Percentiles rank a stretch among this genome's conserved stretches.
Evolutionary conservation across 1,140 invertebrate species (phyloP).

Genomic region (Rhysida immarginata): DNA sequence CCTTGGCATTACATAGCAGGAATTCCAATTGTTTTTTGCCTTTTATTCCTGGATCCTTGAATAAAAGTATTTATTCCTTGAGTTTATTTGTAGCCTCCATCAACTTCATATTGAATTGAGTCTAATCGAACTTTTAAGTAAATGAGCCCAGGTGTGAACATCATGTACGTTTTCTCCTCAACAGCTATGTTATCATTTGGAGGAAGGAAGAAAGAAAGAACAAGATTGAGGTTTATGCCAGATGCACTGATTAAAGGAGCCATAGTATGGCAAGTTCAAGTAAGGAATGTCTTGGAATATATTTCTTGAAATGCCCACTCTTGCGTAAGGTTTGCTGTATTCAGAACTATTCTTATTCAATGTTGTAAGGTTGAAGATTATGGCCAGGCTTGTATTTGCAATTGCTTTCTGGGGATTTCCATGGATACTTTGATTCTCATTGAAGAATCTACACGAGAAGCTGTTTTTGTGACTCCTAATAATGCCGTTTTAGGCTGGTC

Average conservation of each 20-base stretch:
- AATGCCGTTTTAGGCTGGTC: conserved; percentile 70
- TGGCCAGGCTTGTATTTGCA: conserved; percentile 47
- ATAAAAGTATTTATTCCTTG: too few species aligned
- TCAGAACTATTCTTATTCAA: conserved; percentile 1
- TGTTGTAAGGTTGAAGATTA: background rate
- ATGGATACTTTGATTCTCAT: conserved; percentile 72
- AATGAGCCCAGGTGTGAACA: too few species aligned
- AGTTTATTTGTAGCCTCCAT: too few species aligned
- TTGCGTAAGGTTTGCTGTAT: background rate
- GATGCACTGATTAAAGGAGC: conserved; percentile 48
- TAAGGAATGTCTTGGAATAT: background rate
- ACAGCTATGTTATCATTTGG: conserved; percentile 44
- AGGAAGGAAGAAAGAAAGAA: conserved; percentile 52
- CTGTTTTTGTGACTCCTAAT: conserved; percentile 73
- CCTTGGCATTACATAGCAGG: too few species aligned
- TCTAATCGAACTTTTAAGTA: too few species aligned
- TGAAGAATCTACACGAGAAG: conserved; percentile 63
- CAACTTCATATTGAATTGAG: too few species aligned
- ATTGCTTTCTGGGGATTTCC: conserved; percentile 75
- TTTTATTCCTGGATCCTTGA: too few species aligned
- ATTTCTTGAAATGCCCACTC: background rate
- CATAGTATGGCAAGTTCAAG: conserved; percentile 56
- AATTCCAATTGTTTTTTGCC: conserved; percentile 24
- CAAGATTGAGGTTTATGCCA: conserved; percentile 46
- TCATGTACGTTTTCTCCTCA: conserved; percentile 9